These are phyloP conservation scores for Formicarius rufipectus DNA, from an alignment of 2,113 vertebrate genomes.

Conservation along the genomic window DNA sequence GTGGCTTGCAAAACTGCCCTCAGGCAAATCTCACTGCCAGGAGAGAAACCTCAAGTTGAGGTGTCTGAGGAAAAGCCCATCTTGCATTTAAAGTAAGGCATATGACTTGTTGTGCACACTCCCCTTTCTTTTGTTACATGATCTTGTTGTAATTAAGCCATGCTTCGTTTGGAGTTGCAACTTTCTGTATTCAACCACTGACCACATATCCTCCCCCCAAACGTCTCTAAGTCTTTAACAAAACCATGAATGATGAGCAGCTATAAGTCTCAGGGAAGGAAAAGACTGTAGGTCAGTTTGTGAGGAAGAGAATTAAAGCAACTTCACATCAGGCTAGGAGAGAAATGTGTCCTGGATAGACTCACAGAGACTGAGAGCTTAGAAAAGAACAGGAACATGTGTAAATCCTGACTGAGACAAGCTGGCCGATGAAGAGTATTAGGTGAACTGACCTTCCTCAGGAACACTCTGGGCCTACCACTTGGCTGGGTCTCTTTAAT, in stretches of 20 bases:
- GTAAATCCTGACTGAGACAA: neutral
- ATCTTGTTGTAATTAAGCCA: neutral
- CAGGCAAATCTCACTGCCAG: neutral
- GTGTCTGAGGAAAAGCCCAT: neutral
- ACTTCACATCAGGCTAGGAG: neutral
- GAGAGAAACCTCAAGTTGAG: neutral
- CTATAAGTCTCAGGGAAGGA: neutral
- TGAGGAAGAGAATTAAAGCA: neutral
- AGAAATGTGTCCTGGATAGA: neutral
- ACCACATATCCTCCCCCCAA: neutral
- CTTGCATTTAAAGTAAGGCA: neutral
- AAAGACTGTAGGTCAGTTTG: neutral
- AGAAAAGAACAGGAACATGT: neutral
- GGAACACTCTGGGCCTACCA: neutral
- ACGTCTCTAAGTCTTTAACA: neutral
- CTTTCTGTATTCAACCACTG: neutral
- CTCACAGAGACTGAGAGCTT: neutral
- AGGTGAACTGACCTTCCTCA: neutral
- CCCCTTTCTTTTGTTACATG: neutral
- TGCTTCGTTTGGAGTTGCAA: neutral
- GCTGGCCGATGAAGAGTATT: neutral
- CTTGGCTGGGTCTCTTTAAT: neutral
- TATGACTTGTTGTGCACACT: neutral
- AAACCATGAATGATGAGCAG: neutral
- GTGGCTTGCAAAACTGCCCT: neutral